These are phyloP conservation scores for Limosa lapponica DNA, from an alignment of 2,797 vertebrate genomes.

Conservation along the genomic window DNA sequence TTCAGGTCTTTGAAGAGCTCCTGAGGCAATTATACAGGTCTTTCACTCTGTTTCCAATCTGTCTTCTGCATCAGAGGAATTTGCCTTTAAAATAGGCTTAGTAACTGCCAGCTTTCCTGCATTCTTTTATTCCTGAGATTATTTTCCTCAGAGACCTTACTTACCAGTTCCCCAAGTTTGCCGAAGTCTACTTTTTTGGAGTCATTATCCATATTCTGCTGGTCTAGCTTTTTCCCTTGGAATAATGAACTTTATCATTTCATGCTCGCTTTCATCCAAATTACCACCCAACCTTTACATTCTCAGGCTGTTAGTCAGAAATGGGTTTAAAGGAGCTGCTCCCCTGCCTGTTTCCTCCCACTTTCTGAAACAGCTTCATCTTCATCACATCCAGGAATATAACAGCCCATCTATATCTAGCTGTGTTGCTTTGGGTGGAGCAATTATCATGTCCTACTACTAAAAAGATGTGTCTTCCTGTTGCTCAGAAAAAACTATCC, in stretches of 20 bases:
- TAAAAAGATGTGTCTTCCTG: not conserved
- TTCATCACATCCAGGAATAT: not conserved
- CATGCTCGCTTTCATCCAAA: conserved; percentile 2
- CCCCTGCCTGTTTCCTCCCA: not conserved
- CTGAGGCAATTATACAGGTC: not conserved
- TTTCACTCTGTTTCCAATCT: conserved; percentile 51
- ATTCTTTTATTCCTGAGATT: conserved; percentile 54
- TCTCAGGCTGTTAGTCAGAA: not conserved
- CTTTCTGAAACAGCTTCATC: not conserved
- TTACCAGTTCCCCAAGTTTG: conserved; percentile 51
- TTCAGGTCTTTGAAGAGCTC: conserved; percentile 17
- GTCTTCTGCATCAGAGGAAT: conserved; percentile 56
- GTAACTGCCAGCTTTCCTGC: conserved; percentile 50
- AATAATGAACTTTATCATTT: conserved; percentile 46
- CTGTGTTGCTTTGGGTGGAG: not conserved
- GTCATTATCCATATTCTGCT: conserved; percentile 23
- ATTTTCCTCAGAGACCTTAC: conserved; percentile 56
- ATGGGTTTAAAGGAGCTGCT: not conserved
- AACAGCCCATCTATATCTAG: not conserved
- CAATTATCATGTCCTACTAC: not conserved
- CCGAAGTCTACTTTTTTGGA: conserved; percentile 40
- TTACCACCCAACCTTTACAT: not conserved
- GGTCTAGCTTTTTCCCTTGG: conserved; percentile 6
- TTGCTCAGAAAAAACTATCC: not conserved
- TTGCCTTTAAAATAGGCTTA: conserved; percentile 61